Evolutionary conservation across 2,113 vertebrate species (phyloP).

Genomic region (Tauraco erythrolophus): DNA sequence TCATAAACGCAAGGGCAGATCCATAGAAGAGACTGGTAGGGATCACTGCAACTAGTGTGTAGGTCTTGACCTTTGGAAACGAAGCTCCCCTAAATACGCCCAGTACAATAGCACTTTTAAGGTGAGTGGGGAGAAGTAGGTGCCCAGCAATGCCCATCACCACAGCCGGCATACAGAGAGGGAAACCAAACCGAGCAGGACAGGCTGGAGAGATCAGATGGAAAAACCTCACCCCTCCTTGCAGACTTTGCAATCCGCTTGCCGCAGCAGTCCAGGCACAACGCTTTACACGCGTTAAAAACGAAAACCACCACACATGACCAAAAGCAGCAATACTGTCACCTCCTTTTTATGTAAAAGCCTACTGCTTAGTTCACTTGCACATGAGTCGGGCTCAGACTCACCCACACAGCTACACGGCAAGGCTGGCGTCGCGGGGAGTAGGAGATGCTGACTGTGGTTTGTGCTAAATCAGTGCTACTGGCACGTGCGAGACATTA

Average conservation of each 20-base stretch:
- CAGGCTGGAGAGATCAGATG: not conserved
- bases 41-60: not conserved
- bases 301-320: not conserved
- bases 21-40: not conserved
- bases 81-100: not conserved
- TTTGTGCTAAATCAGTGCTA: not conserved
- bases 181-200: not conserved
- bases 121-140: not conserved
- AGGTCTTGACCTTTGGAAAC: not conserved
- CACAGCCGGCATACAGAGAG: not conserved
- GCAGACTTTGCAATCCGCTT: not conserved
- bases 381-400: not conserved
- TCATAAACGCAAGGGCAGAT: not conserved
- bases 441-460: not conserved
- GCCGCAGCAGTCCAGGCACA: not conserved
- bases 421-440: not conserved
- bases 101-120: not conserved
- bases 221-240: not conserved
- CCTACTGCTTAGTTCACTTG: not conserved
- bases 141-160: not conserved
- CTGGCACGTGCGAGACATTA: not conserved
- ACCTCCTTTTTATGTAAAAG: not conserved
- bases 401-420: not conserved
- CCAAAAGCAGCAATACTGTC: not conserved
- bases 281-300: not conserved